Evolutionary conservation across 2,888 invertebrate genomes (phyloP), one percentile per base, ranked within the genome.

Genomic region (Caprella mutica): DNA sequence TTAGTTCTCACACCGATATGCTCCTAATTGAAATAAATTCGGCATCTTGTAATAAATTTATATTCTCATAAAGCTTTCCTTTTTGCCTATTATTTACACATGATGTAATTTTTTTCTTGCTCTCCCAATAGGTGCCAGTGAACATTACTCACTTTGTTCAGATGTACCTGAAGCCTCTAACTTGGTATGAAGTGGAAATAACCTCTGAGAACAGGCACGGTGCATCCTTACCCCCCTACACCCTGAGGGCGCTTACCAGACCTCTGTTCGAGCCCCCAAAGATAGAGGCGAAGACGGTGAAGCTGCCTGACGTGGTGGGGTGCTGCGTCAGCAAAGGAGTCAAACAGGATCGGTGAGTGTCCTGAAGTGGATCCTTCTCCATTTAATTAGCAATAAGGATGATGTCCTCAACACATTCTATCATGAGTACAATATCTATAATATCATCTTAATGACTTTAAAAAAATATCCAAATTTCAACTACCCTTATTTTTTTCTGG

Each of bases 161-260:
- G 2, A 79, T 78, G 66, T 78, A 82, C 69, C 74, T 88, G 33
- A 75, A 77, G 12, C 84, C 87, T 0, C 83, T 84, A 69, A 86
- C 86, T 1, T 87, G 87, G 87, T 88, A 88, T 70, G 85, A 87
- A 69, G 77, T 87, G 5, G 78, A 81, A 0, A 82, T 88, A 9
- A 81, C 80, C 0, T 83, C 86, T 0, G 77, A 77, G 54, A 88
- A 87, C 70, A 77, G 78, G 19, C 83, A 83, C 69, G 88, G 88
- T 0, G 78, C 81, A 0, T 87, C 86, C 73, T 73, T 88, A 65
- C 85, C 87, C 1, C 84, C 84, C 55, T 81, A 83, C 67, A 77
- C 80, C 14, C 74, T 87, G 26, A 80, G 88, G 71, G 80, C 83
- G 0, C 72, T 87, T 6, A 86, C 87, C 1, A 48, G 55, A 23